Conservation (phyloP, 2,113 vertebrate species). For the Leptocoma aspasia region DNA sequence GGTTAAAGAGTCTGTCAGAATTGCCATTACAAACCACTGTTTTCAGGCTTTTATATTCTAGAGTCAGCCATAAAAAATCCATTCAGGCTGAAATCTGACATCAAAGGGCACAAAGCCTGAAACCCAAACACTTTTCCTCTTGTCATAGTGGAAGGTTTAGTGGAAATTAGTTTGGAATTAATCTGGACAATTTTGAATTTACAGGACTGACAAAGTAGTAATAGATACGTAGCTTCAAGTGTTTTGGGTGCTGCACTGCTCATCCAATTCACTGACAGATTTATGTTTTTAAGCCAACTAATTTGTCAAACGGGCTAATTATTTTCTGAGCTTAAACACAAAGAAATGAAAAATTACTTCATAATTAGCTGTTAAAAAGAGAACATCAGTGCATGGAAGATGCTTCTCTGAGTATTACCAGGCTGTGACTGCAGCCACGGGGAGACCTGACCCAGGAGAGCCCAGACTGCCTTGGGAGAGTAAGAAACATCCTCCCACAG, state of each 20-base stretch:
- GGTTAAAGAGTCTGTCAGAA: conserved; percentile 62
- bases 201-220: neutral
- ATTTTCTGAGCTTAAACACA: neutral
- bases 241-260: neutral
- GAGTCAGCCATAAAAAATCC: conserved; percentile 42
- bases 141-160: neutral
- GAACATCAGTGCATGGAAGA: neutral
- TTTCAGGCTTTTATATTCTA: conserved; percentile 26
- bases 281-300: neutral
- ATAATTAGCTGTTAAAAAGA: neutral
- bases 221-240: neutral
- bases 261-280: neutral
- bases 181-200: neutral
- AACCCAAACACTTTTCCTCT: neutral
- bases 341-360: neutral
- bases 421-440: neutral
- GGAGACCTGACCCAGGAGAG: neutral
- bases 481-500: neutral
- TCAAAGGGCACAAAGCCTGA: neutral
- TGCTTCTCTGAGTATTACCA: neutral
- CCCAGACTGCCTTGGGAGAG: neutral
- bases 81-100: conserved; percentile 25
- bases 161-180: conserved; percentile 18
- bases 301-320: conserved; percentile 6
- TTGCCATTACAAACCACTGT: conserved; percentile 32